Evolutionary conservation across 2,797 vertebrate genomes (phyloP), one percentile per base, ranked within the genome.

Genomic region (Pseudomugil gertrudae): DNA sequence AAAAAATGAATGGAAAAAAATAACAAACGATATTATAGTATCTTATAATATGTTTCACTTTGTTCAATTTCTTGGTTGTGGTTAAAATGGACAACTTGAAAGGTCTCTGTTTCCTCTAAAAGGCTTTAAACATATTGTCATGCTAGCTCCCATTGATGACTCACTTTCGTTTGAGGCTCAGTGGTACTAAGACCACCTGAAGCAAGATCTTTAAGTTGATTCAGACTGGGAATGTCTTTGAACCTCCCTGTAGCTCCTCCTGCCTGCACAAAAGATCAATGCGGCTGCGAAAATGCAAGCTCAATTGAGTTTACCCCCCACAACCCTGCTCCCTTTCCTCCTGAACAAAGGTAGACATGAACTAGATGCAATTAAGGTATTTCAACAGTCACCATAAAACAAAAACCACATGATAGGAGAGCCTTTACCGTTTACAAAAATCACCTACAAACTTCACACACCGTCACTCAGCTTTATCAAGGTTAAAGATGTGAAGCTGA

Each of bases 201-300:
- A 90, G 90, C 80, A 26, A 80, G 70, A 79, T 89, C 88, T 86
- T 91, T 83, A 90, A 91, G 90, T 90, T 90, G 87, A 89, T 79
- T 56, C 74, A 73, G 75, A 78, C 72, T 63, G 76, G 71, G 69
- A 74, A 78, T 70, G 72, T 84, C 79, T 91, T 85, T 90, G 76
- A 90, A 88, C 80, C 57, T 73, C 80, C 81, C 79, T 8, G 57
- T 63, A 82, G 84, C 83, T 50, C 66, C 73, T 71, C 66, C 81
- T 58, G 66, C 62, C 73, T 40, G 72, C 80, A 85, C 79, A 78
- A 83, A 84, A 83, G 84, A 87, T 86, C 87, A 89, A 78, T 80
- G 64, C 4, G 0, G 78, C 77, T 71, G 69, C 40, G 7, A 81
- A 81, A 81, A 64, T 55, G 69, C 56, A 58, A 78, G 73, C 58